A percentile compares a stretch with the other conserved stretches of the same genome.
These are phyloP conservation scores for Hylia prasina DNA, from an alignment of 2,113 vertebrate genomes.

Conservation along the genomic window DNA sequence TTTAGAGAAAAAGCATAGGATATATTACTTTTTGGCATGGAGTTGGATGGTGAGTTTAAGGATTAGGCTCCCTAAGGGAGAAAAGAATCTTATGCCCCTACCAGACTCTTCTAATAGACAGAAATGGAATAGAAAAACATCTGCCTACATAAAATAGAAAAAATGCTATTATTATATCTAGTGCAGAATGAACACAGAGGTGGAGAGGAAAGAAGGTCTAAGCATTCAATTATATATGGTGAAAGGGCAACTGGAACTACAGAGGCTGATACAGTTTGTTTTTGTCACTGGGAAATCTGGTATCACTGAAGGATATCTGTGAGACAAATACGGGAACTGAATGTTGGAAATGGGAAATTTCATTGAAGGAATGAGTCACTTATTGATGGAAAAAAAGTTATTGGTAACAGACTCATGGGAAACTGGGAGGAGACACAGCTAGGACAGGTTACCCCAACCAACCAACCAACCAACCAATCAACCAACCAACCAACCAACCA, in stretches of 20 bases:
- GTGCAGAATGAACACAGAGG: neutral
- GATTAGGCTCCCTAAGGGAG: neutral
- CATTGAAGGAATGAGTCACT: neutral
- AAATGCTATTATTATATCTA: neutral
- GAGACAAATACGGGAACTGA: neutral
- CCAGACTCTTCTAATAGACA: neutral
- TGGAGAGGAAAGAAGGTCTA: neutral
- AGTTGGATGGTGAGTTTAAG: neutral
- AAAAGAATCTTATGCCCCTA: neutral
- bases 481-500: neutral
- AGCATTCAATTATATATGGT: neutral
- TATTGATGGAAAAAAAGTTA: neutral
- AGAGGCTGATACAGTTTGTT: neutral
- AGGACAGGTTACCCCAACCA: neutral
- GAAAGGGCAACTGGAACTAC: neutral
- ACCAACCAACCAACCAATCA: neutral
- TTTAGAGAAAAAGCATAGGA: neutral
- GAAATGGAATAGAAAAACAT: neutral
- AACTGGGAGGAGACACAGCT: neutral
- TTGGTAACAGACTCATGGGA: rapidly evolving
- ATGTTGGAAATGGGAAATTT: neutral
- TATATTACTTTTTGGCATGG: neutral
- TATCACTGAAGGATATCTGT: neutral
- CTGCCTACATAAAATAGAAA: neutral
- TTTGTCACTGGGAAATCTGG: neutral